Evolutionary conservation across 53 echinoderm and acorn worm species (phyloP).

Genomic region (Actinopyga echinites): DNA sequence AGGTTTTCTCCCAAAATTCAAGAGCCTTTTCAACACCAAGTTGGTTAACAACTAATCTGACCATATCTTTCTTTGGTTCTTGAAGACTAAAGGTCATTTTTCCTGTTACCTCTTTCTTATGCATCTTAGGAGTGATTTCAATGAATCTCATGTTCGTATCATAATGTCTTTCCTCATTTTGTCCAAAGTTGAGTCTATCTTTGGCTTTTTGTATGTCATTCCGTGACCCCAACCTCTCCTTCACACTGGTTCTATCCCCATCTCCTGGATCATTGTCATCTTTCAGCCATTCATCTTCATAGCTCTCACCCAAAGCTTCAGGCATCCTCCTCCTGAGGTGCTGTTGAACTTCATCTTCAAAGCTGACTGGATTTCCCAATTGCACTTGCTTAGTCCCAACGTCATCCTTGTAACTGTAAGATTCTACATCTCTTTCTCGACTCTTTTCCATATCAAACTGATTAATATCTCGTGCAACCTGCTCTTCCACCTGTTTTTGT

Average conservation of each 20-base stretch:
- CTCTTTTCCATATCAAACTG: constrained; percentile 71
- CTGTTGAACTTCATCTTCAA: constrained; percentile 3
- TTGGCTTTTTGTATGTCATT: background rate
- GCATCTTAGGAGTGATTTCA: background rate
- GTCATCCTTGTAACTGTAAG: constrained; percentile 61
- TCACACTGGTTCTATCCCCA: background rate
- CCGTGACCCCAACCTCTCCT: background rate
- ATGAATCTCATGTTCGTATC: background rate
- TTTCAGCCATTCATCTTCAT: constrained; percentile 71
- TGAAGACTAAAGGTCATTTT: constrained; percentile 80
- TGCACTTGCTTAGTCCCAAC: constrained; percentile 7
- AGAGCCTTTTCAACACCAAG: constrained; percentile 78
- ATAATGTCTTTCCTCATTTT: too few species aligned
- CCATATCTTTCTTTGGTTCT: constrained; percentile 81
- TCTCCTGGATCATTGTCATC: background rate
- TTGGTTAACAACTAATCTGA: constrained; percentile 68
- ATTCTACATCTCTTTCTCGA: constrained; percentile 76
- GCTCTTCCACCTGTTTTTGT: constrained; percentile 75
- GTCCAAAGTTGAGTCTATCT: background rate
- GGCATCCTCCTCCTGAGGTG: background rate
- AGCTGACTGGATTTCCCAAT: constrained; percentile 50
- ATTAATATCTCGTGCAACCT: constrained; percentile 67
- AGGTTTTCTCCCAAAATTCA: constrained; percentile 68
- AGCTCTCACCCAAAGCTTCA: constrained; percentile 58
- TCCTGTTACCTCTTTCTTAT: constrained; percentile 63